Conservation (phyloP, 2,797 vertebrate species). For the Danio kyathit region DNA sequence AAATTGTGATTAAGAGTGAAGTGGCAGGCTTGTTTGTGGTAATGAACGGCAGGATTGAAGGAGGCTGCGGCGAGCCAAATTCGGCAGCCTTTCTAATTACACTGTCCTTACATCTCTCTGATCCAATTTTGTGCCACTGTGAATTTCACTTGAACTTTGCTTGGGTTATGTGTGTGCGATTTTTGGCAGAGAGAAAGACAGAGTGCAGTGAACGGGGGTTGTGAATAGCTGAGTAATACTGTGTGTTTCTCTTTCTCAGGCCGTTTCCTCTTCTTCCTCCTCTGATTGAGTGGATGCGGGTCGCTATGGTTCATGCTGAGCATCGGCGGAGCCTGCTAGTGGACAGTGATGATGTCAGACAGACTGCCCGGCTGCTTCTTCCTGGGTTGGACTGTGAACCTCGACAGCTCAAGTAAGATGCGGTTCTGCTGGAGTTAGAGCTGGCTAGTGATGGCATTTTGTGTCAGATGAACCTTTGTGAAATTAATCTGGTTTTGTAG, state of each 20-base stretch:
- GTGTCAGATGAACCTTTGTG: no score
- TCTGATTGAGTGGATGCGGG: constrained; percentile 94
- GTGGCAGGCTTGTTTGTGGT: constrained; percentile 39
- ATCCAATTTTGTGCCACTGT: constrained; percentile 24
- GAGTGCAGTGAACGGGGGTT: background rate
- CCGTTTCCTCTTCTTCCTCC: constrained; percentile 91
- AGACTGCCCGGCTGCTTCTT: constrained; percentile 87
- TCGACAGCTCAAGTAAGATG: constrained; percentile 87
- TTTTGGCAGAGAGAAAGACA: background rate
- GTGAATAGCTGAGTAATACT: background rate
- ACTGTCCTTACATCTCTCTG: constrained; percentile 23
- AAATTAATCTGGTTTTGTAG: no score
- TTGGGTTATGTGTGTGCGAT: background rate
- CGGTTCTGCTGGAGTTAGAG: no score
- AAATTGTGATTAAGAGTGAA: constrained; percentile 26
- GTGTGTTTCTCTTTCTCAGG: constrained; percentile 67
- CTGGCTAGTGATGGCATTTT: no score
- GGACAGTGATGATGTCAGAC: constrained; percentile 92
- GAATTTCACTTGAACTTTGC: constrained; percentile 20
- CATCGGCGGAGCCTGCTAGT: constrained; percentile 93
- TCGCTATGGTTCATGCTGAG: constrained; percentile 90
- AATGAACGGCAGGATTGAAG: constrained; percentile 6
- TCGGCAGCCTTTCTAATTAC: constrained; percentile 39
- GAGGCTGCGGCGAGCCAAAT: constrained; percentile 20
- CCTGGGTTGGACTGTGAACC: constrained; percentile 94